Evolutionary conservation across 2,888 invertebrate species (phyloP).

Genomic region (Xestoiulus laeticollis): DNA sequence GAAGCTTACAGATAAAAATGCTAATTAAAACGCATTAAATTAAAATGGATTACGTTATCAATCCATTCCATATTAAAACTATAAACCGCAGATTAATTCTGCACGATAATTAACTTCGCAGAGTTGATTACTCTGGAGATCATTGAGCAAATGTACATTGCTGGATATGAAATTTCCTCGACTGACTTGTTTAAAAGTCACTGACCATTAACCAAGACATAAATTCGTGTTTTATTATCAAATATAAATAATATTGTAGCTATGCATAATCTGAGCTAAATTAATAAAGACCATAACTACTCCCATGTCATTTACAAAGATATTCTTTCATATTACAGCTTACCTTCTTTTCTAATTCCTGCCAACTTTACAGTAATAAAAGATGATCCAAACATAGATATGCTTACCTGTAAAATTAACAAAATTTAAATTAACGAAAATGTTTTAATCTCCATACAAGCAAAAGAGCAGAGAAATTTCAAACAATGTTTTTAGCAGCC

Average conservation of each 20-base stretch:
- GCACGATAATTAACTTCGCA: background rate
- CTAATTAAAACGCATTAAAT: background rate
- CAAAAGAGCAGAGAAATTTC: background rate
- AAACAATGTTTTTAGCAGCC: background rate
- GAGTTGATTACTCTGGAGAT: too few species aligned
- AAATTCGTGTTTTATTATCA: too few species aligned
- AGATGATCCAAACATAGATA: background rate
- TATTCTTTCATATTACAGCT: background rate
- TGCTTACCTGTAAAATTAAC: background rate
- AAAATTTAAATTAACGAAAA: background rate
- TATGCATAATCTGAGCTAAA: too few species aligned
- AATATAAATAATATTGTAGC: too few species aligned
- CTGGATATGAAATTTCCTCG: too few species aligned
- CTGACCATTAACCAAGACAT: too few species aligned
- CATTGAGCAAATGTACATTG: too few species aligned
- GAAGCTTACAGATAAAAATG: background rate
- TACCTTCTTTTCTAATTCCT: background rate
- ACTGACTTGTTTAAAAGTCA: too few species aligned
- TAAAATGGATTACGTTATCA: background rate
- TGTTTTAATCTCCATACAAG: too few species aligned
- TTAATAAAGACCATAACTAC: too few species aligned
- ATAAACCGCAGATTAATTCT: background rate
- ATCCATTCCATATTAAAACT: background rate
- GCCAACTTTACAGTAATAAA: background rate
- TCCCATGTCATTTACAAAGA: too few species aligned